A percentile compares a stretch with the other conserved stretches of the same genome.
Conservation (phyloP, 2,113 vertebrate species). For the Lepisosteus oculatus region DNA sequence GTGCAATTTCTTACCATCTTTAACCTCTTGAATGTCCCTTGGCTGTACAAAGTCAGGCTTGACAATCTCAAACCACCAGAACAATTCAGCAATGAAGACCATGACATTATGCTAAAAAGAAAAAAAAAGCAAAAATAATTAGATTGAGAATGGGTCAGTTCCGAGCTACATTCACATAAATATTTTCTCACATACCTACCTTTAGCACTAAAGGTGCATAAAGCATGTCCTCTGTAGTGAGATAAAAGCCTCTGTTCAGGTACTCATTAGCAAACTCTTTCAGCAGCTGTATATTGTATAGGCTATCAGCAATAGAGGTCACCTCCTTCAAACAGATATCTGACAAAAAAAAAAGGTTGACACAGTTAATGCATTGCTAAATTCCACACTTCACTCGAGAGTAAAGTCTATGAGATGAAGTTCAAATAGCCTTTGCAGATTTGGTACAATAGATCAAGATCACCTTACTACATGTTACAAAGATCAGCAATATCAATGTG, state of each 20-base stretch:
- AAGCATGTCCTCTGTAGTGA: constrained; percentile 87
- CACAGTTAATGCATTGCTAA: background rate
- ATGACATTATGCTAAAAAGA: constrained; percentile 79
- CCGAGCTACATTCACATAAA: too few species aligned
- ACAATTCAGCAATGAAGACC: constrained; percentile 92
- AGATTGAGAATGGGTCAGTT: background rate
- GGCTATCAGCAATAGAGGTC: constrained; percentile 81
- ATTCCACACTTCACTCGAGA: too few species aligned
- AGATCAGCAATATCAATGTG: too few species aligned
- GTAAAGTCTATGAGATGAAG: too few species aligned
- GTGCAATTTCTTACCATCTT: constrained; percentile 70
- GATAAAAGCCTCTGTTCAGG: constrained; percentile 84
- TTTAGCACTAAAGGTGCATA: constrained; percentile 86
- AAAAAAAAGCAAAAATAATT: background rate
- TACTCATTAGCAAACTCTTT: constrained; percentile 84
- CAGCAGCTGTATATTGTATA: constrained; percentile 89
- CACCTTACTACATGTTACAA: too few species aligned
- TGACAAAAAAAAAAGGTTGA: constrained; percentile 38
- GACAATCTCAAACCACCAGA: constrained; percentile 95
- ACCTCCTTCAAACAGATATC: constrained; percentile 94
- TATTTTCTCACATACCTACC: constrained; percentile 57
- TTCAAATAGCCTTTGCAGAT: too few species aligned
- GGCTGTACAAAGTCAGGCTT: constrained; percentile 92
- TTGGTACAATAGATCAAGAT: too few species aligned
- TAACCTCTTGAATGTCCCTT: constrained; percentile 81